Conservation (phyloP, 2,888 invertebrate species). For the Tetragonisca angustula region DNA sequence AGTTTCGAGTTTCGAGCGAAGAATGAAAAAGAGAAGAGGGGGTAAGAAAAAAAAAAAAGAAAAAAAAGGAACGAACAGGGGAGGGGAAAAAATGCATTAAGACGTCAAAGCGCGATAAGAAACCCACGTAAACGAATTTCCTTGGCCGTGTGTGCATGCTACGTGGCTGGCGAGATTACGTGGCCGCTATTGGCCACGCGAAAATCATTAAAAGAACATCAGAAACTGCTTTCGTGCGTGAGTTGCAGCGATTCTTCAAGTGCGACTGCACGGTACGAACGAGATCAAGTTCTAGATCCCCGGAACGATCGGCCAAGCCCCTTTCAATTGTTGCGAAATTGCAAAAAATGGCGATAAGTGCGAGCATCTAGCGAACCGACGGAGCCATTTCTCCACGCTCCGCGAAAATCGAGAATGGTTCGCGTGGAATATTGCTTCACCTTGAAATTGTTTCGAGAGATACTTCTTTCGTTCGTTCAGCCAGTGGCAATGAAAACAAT, state of each 20-base stretch:
- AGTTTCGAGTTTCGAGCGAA: not conserved
- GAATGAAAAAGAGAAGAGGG: not conserved
- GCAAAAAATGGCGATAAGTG: not conserved
- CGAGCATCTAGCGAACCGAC: not conserved
- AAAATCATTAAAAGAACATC: constrained; percentile 59
- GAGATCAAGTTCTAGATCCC: constrained; percentile 27
- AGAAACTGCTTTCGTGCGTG: constrained; percentile 58
- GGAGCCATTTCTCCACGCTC: not conserved
- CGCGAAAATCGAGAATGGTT: not conserved
- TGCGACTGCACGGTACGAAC: constrained; percentile 6
- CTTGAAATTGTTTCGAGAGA: not conserved
- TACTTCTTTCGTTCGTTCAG: too few relatives aligned
- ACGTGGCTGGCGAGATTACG: constrained; percentile 33
- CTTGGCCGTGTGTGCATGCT: constrained; percentile 17
- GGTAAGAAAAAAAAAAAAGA: too few relatives aligned
- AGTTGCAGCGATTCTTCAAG: constrained; percentile 47
- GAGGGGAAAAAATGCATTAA: constrained; percentile 36
- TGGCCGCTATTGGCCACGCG: constrained; percentile 37
- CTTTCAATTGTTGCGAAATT: constrained; percentile 20
- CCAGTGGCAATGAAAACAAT: too few relatives aligned
- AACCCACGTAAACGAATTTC: constrained; percentile 50
- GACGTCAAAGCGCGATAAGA: constrained; percentile 50
- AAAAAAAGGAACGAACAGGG: too few relatives aligned
- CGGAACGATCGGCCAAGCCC: not conserved
- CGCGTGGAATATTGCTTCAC: not conserved